A percentile compares a stretch with the other conserved stretches of the same genome.
These are phyloP conservation scores for Cryptocheilus praepositus DNA, from an alignment of 2,888 invertebrate species.

Conservation along the genomic window DNA sequence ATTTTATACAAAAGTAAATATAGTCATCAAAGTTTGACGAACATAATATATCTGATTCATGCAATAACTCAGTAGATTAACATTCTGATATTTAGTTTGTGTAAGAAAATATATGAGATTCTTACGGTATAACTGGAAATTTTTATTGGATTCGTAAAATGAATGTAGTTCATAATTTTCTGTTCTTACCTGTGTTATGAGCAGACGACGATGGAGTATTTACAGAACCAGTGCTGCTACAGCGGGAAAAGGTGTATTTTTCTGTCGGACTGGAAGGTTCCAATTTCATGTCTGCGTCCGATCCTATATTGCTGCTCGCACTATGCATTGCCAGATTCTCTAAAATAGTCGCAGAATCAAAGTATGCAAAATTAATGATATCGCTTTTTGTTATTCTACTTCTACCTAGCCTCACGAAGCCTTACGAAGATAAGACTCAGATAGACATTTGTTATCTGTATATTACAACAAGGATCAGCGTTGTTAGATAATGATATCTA, in stretches of 20 bases:
- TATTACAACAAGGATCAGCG: too few relatives aligned
- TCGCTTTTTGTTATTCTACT: neutral
- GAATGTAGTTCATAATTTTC: too few relatives aligned
- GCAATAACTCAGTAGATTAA: too few relatives aligned
- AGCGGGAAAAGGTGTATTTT: conserved; percentile 81
- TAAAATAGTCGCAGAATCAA: conserved; percentile 24
- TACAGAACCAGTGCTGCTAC: conserved; percentile 86
- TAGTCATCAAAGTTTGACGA: conserved; percentile 3
- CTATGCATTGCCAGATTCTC: conserved; percentile 44
- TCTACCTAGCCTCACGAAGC: neutral
- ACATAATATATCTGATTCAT: too few relatives aligned
- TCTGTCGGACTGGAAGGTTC: conserved; percentile 80
- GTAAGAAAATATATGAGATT: too few relatives aligned
- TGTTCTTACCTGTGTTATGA: conserved; percentile 83
- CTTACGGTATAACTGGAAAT: too few relatives aligned
- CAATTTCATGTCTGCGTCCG: conserved; percentile 75
- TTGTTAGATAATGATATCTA: too few relatives aligned
- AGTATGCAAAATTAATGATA: conserved; percentile 1
- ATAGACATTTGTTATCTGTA: too few relatives aligned
- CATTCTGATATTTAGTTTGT: too few relatives aligned
- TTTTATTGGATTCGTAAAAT: too few relatives aligned
- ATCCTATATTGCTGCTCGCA: conserved; percentile 53
- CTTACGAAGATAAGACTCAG: neutral
- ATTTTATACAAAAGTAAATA: neutral
- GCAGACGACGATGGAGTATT: conserved; percentile 88